Conservation (phyloP, 1,140 invertebrate species). For the Calephelis nemesis region DNA sequence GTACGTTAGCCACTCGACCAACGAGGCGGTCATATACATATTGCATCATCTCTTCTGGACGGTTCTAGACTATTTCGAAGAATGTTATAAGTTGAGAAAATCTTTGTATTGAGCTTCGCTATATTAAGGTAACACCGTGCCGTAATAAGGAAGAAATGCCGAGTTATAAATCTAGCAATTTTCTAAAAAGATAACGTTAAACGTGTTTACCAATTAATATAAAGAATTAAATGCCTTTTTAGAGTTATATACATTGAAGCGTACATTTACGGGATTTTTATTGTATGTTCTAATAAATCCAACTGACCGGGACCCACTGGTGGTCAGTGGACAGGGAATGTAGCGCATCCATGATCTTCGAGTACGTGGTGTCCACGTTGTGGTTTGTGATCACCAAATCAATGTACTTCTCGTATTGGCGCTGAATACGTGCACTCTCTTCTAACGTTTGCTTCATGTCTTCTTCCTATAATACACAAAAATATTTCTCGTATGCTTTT, state of each 20-base stretch:
- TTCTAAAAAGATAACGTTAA: not conserved
- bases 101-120: too few species aligned
- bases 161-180: not conserved
- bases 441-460: slow-evolving; percentile 94
- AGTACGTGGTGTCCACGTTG: slow-evolving; percentile 96
- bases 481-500: slow-evolving; percentile 21
- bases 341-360: slow-evolving; percentile 93
- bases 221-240: slow-evolving; percentile 13
- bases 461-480: slow-evolving; percentile 86
- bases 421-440: slow-evolving; percentile 94
- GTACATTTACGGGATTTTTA: not conserved
- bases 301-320: slow-evolving; percentile 99
- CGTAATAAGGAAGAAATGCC: not conserved
- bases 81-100: too few species aligned
- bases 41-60: too few species aligned
- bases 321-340: slow-evolving; percentile 94
- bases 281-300: slow-evolving; percentile 90
- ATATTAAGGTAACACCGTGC: not conserved
- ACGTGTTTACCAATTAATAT: not conserved
- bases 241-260: slow-evolving; percentile 8
- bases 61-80: too few species aligned
- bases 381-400: slow-evolving; percentile 96
- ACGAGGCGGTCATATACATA: slow-evolving; percentile 83
- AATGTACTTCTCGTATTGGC: slow-evolving; percentile 97
- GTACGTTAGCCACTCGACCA: too few species aligned